Evolutionary conservation across 2,888 invertebrate genomes (phyloP).

Genomic region (Argyra leucocephala): DNA sequence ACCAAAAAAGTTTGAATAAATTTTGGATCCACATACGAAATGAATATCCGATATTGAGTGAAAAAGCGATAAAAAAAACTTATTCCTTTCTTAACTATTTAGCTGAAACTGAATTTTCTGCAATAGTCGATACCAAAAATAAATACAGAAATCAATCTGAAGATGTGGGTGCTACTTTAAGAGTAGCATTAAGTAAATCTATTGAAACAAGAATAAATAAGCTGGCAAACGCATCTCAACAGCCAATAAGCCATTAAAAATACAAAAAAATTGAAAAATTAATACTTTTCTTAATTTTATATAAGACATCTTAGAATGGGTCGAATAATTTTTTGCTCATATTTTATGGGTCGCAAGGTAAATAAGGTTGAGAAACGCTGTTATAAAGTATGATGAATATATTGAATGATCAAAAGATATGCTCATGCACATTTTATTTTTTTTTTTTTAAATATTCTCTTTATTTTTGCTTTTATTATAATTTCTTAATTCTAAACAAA

Average conservation of each 20-base stretch:
- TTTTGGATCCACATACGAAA: constrained; percentile 15
- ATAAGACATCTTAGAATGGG: too few relatives aligned
- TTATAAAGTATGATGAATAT: too few relatives aligned
- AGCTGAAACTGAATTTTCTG: constrained; percentile 13
- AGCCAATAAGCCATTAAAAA: constrained; percentile 1
- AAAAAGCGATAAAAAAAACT: constrained; percentile 20
- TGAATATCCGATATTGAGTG: constrained; percentile 23
- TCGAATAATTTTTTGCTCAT: too few relatives aligned
- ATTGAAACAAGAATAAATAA: background rate
- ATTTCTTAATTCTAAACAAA: too few relatives aligned
- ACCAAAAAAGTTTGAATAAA: constrained; percentile 18
- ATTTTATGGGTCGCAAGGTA: too few relatives aligned
- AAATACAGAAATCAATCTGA: background rate
- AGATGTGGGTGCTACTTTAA: background rate
- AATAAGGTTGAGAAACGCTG: too few relatives aligned
- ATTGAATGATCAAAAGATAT: too few relatives aligned
- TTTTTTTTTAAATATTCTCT: too few relatives aligned
- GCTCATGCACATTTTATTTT: too few relatives aligned
- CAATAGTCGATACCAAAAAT: constrained; percentile 1
- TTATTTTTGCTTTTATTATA: too few relatives aligned
- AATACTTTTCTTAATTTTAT: too few relatives aligned
- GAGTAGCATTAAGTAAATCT: background rate
- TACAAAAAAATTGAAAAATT: background rate
- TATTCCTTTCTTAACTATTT: constrained; percentile 22
- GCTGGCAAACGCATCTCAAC: constrained; percentile 5